A percentile compares a stretch with the other conserved stretches of the same genome.
Evolutionary conservation across 2,888 invertebrate species (phyloP).

Genomic region (Meteorus cinctellus): DNA sequence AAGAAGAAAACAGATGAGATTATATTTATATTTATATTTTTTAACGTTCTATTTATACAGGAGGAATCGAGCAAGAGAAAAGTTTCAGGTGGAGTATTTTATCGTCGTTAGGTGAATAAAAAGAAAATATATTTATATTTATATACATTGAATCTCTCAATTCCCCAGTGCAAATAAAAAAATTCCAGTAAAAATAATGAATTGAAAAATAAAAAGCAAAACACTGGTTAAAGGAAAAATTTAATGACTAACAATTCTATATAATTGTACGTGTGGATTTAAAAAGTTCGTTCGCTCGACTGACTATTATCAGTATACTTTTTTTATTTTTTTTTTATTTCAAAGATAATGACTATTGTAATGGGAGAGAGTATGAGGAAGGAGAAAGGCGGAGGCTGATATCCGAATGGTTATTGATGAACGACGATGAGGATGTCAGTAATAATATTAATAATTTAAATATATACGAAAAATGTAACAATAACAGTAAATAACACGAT

Average conservation of each 20-base stretch:
- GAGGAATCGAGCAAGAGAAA: conserved; percentile 14
- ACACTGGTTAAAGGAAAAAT: conserved; percentile 19
- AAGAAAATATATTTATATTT: not conserved
- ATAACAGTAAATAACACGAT: conserved; percentile 47
- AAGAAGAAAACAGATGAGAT: conserved; percentile 16
- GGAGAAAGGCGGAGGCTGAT: conserved; percentile 19
- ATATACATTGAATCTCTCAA: conserved; percentile 16
- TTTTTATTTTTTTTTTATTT: conserved; percentile 27
- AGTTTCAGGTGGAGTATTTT: conserved; percentile 22
- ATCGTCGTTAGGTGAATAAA: not conserved
- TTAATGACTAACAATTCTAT: conserved; percentile 21
- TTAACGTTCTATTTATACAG: conserved; percentile 6
- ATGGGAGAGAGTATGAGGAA: conserved; percentile 17
- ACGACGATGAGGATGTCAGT: conserved; percentile 41
- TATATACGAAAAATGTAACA: conserved; percentile 44
- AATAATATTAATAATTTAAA: conserved; percentile 46
- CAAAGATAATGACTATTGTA: conserved; percentile 30
- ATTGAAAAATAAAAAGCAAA: not conserved
- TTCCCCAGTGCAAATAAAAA: conserved; percentile 34
- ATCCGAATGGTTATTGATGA: conserved; percentile 43
- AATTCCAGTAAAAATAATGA: not conserved
- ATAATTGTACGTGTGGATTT: conserved; percentile 37
- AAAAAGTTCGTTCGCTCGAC: conserved; percentile 52
- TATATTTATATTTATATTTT: not conserved
- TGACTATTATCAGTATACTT: conserved; percentile 29